phyloP scores from a whole-genome alignment of 2,888 invertebrate genomes.

The Drosophila sordidula region DNA sequence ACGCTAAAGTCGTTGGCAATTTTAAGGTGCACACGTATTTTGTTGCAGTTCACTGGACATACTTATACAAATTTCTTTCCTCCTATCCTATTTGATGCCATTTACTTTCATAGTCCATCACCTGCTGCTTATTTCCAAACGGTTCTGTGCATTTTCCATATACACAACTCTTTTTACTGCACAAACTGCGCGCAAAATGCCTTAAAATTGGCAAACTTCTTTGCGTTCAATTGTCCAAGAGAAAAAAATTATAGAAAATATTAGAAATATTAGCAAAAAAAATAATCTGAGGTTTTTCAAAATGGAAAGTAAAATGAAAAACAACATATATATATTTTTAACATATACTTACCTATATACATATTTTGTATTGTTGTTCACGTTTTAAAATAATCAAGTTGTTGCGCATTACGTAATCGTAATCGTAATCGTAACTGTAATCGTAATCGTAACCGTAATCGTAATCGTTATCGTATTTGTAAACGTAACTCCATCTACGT shows the following conservation, averaged over 20 bases:
- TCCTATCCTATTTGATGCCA: background rate
- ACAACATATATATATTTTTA: constrained; percentile 27
- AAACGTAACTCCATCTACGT: constrained; percentile 69
- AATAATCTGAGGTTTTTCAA: constrained; percentile 18
- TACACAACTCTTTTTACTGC: constrained; percentile 13
- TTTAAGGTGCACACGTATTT: constrained; percentile 74
- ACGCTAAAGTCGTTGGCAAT: constrained; percentile 80
- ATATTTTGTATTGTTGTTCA: constrained; percentile 74
- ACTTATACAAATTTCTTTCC: background rate
- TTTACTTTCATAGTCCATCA: constrained; percentile 1
- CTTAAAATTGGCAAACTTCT: constrained; percentile 80
- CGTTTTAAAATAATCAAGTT: constrained; percentile 64
- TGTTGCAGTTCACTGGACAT: constrained; percentile 38
- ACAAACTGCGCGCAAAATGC: constrained; percentile 63
- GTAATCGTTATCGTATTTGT: constrained; percentile 56
- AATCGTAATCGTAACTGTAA: constrained; percentile 51
- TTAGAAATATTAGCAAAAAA: constrained; percentile 20
- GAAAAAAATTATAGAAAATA: constrained; percentile 18
- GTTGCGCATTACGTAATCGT: constrained; percentile 53
- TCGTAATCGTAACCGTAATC: constrained; percentile 50
- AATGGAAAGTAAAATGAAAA: constrained; percentile 10
- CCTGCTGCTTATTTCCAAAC: background rate
- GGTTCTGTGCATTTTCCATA: background rate
- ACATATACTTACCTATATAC: constrained; percentile 37
- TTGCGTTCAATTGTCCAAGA: constrained; percentile 69